Evolutionary conservation across 2,797 vertebrate species (phyloP), one percentile per base, ranked within the genome.

Genomic region (Pyrrhura leucotis): DNA sequence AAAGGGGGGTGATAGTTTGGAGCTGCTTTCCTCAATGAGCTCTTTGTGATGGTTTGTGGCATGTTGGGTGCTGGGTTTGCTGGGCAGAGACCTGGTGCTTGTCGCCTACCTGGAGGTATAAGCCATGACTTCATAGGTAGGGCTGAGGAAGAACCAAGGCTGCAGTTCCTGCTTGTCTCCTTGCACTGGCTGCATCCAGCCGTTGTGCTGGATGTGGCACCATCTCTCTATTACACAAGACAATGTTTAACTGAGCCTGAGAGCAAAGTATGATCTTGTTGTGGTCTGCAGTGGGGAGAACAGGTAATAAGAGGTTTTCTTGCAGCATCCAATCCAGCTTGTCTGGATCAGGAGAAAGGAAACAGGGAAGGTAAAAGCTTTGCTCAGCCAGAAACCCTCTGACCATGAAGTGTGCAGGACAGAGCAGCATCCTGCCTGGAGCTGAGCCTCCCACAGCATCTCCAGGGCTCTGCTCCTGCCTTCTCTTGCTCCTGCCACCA

Each of bases 351-450:
- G 40, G 2, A 18, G 74, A 6, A 44, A 33, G 39, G 67, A 37
- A 63, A 19, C 0, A 0, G 59, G 20, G 65, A 47, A 8, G 1
- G n/a, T 4, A 7, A 35, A 39, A 79, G 61, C 47, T 50, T 7
- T 44, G 37, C 59, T 40, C 37, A 1, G 7, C 10, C 1, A 4
- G 9, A 42, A 58, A 18, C 17, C 37, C 21, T 72, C 2, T 1
- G 35, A 7, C 19, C 4, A 0, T 1, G 26, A 6, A 10, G 56
- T 0, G 1, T 12, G 0, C 10, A 1, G 66, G 35, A 2, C 53
- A 11, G 69, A 76, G 50, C 83, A 21, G 14, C 10, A 10, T 54
- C 66, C 51, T 10, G 1, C 2, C 73, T 51, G 1, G 3, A 22
- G 3, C 76, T 13, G 45, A 71, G 58, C 56, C 39, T 47, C 26